These are phyloP conservation scores for Sebastes kiyomatsui DNA, from an alignment of 2,797 vertebrate genomes.

Conservation along the genomic window DNA sequence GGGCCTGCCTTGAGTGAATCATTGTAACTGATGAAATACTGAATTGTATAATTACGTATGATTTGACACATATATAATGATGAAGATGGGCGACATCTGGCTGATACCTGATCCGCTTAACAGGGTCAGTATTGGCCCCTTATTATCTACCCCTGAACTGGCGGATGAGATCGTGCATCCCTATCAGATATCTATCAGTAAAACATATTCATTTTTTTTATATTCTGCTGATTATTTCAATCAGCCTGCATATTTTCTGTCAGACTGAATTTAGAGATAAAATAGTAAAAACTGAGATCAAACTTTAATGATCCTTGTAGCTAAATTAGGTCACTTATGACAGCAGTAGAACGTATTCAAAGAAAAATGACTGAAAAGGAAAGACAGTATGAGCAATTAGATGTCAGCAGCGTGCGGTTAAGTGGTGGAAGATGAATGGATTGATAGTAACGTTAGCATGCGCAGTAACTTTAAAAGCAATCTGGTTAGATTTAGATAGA, in stretches of 20 bases:
- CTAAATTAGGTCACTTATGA: constrained; percentile 38
- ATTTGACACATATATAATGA: background rate
- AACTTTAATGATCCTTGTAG: constrained; percentile 18
- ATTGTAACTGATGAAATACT: background rate
- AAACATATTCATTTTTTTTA: background rate
- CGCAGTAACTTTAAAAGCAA: background rate
- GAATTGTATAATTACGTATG: background rate
- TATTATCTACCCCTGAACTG: background rate
- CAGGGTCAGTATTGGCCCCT: background rate
- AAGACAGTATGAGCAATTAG: constrained; percentile 1
- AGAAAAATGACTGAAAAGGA: constrained; percentile 9
- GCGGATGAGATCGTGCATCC: too few species aligned
- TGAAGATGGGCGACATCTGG: background rate
- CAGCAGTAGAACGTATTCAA: background rate
- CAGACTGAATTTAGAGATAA: background rate
- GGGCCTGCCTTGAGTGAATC: background rate
- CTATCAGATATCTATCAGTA: background rate
- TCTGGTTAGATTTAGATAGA: background rate
- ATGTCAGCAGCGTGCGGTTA: background rate
- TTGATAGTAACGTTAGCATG: background rate
- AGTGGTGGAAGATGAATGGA: background rate
- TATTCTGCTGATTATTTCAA: background rate
- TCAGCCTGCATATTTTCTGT: background rate
- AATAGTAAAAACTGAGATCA: constrained; percentile 11
- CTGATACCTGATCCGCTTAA: background rate